These are phyloP conservation scores for Gobio occitaniae DNA, from an alignment of 2,797 vertebrate species.

Conservation along the genomic window DNA sequence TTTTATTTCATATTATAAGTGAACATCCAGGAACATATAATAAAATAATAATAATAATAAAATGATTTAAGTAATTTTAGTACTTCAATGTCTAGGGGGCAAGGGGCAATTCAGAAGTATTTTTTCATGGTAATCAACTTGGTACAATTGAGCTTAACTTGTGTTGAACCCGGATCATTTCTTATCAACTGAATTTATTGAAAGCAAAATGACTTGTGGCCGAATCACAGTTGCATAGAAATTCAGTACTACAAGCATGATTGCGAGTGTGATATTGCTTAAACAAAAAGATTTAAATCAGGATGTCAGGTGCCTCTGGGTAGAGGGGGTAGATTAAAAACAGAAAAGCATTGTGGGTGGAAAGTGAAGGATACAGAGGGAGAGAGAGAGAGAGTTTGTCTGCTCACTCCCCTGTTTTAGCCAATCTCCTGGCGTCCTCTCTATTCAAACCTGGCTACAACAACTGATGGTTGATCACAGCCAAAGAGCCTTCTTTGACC, in stretches of 20 bases:
- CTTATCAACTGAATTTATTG: neutral
- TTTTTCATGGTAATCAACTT: neutral
- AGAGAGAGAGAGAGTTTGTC: neutral
- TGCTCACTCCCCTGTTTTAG: slow-evolving; percentile 18
- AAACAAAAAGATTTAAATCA: slow-evolving; percentile 63
- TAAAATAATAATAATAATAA: neutral
- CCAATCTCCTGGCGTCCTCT: slow-evolving; percentile 13
- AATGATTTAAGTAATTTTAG: no score
- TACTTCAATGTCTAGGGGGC: neutral
- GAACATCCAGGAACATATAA: neutral
- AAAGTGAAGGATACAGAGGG: slow-evolving; percentile 41
- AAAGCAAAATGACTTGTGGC: slow-evolving; percentile 5
- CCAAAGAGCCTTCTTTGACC: slow-evolving; percentile 71
- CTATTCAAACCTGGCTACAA: slow-evolving; percentile 20
- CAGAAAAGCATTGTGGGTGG: slow-evolving; percentile 43
- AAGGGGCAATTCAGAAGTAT: neutral
- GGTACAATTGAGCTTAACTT: neutral
- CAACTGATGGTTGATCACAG: slow-evolving; percentile 73
- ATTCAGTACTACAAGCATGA: neutral
- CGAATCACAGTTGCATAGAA: neutral
- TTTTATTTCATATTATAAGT: neutral
- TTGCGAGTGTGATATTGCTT: slow-evolving; percentile 10
- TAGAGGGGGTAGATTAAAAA: slow-evolving; percentile 52
- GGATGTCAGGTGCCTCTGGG: slow-evolving; percentile 61
- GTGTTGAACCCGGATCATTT: neutral